Evolutionary conservation across 2,888 invertebrate genomes (phyloP).

Genomic region (Nephrotoma appendiculata): DNA sequence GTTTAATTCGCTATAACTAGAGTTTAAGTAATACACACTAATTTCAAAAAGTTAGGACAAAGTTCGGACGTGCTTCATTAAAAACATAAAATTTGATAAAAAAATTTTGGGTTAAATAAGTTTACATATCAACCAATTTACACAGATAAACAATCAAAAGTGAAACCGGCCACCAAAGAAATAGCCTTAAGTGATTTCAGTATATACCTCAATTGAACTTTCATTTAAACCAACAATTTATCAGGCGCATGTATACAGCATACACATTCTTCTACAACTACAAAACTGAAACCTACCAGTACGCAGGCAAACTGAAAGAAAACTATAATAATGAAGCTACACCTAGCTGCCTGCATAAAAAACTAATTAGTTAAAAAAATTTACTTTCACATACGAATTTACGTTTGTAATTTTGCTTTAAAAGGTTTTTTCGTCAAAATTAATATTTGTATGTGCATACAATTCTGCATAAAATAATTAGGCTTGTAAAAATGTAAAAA

Average conservation of each 20-base stretch:
- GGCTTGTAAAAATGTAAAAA: background rate
- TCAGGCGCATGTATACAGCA: background rate
- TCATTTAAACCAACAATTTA: background rate
- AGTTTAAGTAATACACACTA: no score
- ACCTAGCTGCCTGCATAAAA: background rate
- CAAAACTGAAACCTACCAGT: background rate
- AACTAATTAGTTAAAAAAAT: background rate
- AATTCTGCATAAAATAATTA: background rate
- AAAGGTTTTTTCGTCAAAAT: background rate
- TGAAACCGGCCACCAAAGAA: background rate
- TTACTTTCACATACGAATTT: background rate
- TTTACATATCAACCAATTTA: background rate
- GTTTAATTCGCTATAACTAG: no score
- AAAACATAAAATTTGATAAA: no score
- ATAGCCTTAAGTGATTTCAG: background rate
- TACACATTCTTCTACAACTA: background rate
- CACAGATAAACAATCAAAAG: background rate
- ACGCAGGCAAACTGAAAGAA: background rate
- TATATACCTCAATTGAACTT: background rate
- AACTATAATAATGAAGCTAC: background rate
- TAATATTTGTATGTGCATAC: background rate
- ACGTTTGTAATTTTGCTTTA: background rate
- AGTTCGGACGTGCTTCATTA: no score
- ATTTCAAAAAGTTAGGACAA: no score
- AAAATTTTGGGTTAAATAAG: background rate